These are phyloP conservation scores for Drosophila pallidifrons DNA, from an alignment of 1,140 invertebrate species.

Conservation along the genomic window DNA sequence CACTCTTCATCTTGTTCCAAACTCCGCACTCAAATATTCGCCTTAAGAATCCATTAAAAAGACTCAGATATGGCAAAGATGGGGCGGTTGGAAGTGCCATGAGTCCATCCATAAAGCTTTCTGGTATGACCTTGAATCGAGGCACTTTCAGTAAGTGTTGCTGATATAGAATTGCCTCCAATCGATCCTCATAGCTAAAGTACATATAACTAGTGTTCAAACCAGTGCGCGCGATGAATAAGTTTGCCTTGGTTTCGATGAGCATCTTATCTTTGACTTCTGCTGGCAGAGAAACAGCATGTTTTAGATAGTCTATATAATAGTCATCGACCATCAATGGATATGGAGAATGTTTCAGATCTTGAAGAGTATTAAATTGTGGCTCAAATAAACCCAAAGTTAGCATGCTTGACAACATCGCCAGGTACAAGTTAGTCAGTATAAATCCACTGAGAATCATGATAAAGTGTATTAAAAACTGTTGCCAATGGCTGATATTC, in stretches of 20 bases:
- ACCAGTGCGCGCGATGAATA: slow-evolving; percentile 7
- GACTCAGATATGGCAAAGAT: slow-evolving; percentile 44
- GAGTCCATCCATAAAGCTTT: slow-evolving; percentile 22
- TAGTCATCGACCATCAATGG: slow-evolving; percentile 28
- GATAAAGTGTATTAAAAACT: slow-evolving; percentile 22
- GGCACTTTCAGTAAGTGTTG: slow-evolving; percentile 55
- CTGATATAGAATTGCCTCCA: slow-evolving; percentile 50
- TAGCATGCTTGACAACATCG: slow-evolving; percentile 63
- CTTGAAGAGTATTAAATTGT: slow-evolving; percentile 46
- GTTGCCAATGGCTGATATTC: slow-evolving; percentile 24
- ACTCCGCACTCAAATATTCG: slow-evolving; percentile 53
- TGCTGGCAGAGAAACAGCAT: background rate
- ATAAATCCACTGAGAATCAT: slow-evolving; percentile 50
- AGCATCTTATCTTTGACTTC: background rate
- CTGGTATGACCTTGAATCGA: slow-evolving; percentile 27
- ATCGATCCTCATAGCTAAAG: slow-evolving; percentile 12
- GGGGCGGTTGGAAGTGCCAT: slow-evolving; percentile 19
- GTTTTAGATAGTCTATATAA: background rate
- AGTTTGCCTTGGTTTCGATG: background rate
- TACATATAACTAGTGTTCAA: slow-evolving; percentile 8
- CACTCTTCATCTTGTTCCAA: slow-evolving; percentile 47
- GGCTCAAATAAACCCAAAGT: slow-evolving; percentile 55
- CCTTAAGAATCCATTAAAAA: slow-evolving; percentile 36
- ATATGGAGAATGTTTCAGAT: slow-evolving; percentile 44
- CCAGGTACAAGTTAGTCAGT: slow-evolving; percentile 60